Evolutionary conservation across 2,888 invertebrate species (phyloP).

Genomic region (Brenthis ino): DNA sequence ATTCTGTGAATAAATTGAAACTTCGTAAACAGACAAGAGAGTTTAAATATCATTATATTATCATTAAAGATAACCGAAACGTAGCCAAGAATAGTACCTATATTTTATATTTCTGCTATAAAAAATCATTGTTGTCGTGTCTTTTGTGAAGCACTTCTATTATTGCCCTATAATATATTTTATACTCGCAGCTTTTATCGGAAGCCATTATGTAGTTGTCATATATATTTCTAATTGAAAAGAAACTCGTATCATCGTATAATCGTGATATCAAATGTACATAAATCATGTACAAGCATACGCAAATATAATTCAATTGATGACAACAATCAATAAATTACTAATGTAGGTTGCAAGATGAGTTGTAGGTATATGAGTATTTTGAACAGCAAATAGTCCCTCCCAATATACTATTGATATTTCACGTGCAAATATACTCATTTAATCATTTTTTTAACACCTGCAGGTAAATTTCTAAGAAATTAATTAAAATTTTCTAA

Average conservation of each 20-base stretch:
- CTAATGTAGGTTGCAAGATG: slow-evolving; percentile 12
- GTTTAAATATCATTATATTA: too few species aligned
- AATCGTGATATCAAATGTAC: not conserved
- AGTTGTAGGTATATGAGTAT: not conserved
- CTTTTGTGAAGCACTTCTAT: not conserved
- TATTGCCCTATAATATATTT: too few species aligned
- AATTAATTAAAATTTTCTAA: too few species aligned
- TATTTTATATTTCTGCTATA: not conserved
- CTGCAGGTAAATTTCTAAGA: too few species aligned
- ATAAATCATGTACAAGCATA: slow-evolving; percentile 5
- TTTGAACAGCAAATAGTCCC: not conserved
- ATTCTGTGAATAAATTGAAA: too few species aligned
- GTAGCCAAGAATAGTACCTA: not conserved
- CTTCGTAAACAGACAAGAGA: too few species aligned
- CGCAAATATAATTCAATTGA: slow-evolving; percentile 25
- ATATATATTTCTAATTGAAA: too few species aligned
- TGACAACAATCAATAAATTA: slow-evolving; percentile 18
- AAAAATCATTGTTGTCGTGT: slow-evolving; percentile 5
- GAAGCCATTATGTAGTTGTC: too few species aligned
- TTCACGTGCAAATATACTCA: too few species aligned
- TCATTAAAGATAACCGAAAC: not conserved
- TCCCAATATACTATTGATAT: not conserved
- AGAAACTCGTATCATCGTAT: too few species aligned
- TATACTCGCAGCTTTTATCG: too few species aligned
- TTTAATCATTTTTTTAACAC: too few species aligned